Evolutionary conservation across 2,888 invertebrate genomes (phyloP).

Genomic region (Choristoneura rosaceana): DNA sequence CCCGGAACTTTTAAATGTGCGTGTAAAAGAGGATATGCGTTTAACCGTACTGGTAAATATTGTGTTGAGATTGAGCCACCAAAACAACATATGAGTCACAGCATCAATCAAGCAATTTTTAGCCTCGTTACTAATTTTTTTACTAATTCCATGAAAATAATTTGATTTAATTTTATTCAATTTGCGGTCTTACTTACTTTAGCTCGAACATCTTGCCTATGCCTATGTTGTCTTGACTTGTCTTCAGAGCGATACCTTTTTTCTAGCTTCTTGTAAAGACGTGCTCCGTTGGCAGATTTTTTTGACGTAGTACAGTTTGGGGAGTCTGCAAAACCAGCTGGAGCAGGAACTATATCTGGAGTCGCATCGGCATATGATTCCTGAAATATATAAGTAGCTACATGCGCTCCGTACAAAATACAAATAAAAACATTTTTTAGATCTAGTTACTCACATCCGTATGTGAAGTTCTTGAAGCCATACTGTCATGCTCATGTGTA

Average conservation of each 20-base stretch:
- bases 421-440: neutral
- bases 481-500: conserved; percentile 75
- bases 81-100: neutral
- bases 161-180: neutral
- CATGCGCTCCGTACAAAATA: neutral
- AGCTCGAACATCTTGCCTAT: conserved; percentile 90
- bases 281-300: conserved; percentile 77
- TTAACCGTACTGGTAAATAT: neutral
- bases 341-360: conserved; percentile 93
- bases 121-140: neutral
- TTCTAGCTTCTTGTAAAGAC: conserved; percentile 91
- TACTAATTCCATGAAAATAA: neutral
- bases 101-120: neutral
- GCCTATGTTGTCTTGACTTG: conserved; percentile 87
- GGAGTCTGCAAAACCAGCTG: conserved; percentile 95
- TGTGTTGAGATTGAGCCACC: neutral
- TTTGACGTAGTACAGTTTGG: conserved; percentile 83
- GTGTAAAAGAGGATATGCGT: neutral
- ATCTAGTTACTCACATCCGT: conserved; percentile 69
- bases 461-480: conserved; percentile 75
- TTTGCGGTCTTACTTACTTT: conserved; percentile 81
- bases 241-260: conserved; percentile 93
- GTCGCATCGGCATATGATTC: conserved; percentile 82
- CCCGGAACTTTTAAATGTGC: conserved; percentile 8
- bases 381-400: conserved; percentile 52